Evolutionary conservation across 2,113 vertebrate genomes (phyloP), one percentile per base, ranked within the genome.

Genomic region (Oreocharis arfaki): DNA sequence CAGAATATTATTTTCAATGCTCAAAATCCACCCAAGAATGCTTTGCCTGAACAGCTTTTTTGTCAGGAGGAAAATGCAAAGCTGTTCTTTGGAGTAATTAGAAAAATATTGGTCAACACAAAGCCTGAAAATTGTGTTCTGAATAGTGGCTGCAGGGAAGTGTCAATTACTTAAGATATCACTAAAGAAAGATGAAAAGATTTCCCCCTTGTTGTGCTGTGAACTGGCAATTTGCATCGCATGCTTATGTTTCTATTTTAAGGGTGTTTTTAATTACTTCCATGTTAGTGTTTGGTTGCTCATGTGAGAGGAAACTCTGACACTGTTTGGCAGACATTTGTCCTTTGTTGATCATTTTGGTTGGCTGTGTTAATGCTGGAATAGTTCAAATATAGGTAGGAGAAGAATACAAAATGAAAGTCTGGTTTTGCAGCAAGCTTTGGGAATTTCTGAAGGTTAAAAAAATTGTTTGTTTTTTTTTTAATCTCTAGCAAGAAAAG

Each of bases 251-350:
- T 84, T 81, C 86, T 93, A 46, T 93, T 96, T 93, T 93, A 55
- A 57, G 85, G n/a, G 65, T 93, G 80, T 71, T 93, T 90, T 95
- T 79, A 95, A 96, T 96, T 92, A 87, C 88, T 95, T 95, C 96
- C 92, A 79, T 61, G 41, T 84, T 94, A 65, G 39, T 35, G 6
- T 95, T 92, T 71, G 28, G 60, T 39, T 71, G 70, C 65, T 90
- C 69, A 75, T 2, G 0, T 84, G 93, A 93, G 82, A 92, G 92
- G 92, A 96, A 92, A 49, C 60, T 53, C 85, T 90, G 91, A 65
- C 27, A 42, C 23, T 12, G 24, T 39, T 94, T 85, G 92, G 88
- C 90, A 94, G 64, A 3, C 1, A 11, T 71, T 81, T 84, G 64
- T 56, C 44, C 71, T 94, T 95, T 91, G 87, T 86, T 67, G 82